These are phyloP conservation scores for Helicolenus hilgendorfi DNA, from an alignment of 2,797 vertebrate species.

Conservation along the genomic window DNA sequence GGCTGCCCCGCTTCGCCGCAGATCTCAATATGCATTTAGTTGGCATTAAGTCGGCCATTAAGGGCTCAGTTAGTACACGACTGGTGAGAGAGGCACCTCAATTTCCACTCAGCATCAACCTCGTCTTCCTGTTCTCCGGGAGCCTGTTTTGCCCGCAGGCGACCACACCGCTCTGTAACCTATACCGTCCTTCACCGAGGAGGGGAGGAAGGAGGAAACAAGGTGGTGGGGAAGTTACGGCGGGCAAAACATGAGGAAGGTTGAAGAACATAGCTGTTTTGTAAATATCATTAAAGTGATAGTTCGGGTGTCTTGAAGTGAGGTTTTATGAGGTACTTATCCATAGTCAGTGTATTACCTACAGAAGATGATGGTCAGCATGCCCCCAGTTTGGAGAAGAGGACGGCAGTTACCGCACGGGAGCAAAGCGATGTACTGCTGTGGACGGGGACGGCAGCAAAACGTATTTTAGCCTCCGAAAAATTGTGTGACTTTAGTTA, in stretches of 20 bases:
- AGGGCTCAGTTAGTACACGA: neutral
- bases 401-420: too few relatives aligned
- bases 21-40: neutral
- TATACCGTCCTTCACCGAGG: conserved; percentile 53
- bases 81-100: neutral
- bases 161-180: conserved; percentile 35
- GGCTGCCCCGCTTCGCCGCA: neutral
- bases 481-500: too few relatives aligned
- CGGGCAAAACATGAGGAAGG: neutral
- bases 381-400: too few relatives aligned
- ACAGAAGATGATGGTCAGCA: too few relatives aligned
- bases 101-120: conserved; percentile 18
- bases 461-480: too few relatives aligned
- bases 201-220: neutral
- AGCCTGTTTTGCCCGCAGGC: conserved; percentile 50
- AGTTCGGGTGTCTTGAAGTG: too few relatives aligned
- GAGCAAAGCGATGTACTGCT: too few relatives aligned
- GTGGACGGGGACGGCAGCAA: too few relatives aligned
- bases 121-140: conserved; percentile 8
- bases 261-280: conserved; percentile 8
- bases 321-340: too few relatives aligned
- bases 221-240: conserved; percentile 16
- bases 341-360: too few relatives aligned
- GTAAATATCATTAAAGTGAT: neutral
- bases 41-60: neutral